Evolutionary conservation across 2,113 vertebrate genomes (phyloP).

Genomic region (Brienomyrus brachyistius): DNA sequence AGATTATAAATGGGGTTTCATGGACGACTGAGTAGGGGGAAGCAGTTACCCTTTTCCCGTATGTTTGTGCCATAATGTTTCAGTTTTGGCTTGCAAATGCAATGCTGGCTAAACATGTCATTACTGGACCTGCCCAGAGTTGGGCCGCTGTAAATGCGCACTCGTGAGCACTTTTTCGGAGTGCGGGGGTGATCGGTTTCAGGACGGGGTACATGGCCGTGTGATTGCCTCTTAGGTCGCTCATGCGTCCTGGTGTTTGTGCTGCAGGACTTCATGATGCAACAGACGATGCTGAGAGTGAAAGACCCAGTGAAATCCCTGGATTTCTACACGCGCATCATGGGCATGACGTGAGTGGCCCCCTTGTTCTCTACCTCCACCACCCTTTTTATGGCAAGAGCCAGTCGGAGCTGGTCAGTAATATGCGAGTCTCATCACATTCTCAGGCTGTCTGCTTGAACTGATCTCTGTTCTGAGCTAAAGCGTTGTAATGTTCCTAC

Average conservation of each 20-base stretch:
- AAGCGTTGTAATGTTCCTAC: not conserved
- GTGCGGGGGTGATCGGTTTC: not conserved
- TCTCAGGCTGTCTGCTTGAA: not conserved
- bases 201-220: not conserved
- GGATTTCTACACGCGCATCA: slow-evolving; percentile 93
- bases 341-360: slow-evolving; percentile 94
- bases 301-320: slow-evolving; percentile 93
- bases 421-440: not conserved
- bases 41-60: too few species aligned
- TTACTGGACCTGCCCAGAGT: not conserved
- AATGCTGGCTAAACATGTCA: not conserved
- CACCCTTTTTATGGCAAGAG: not conserved
- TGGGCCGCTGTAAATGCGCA: not conserved
- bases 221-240: not conserved
- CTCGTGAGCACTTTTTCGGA: not conserved
- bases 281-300: slow-evolving; percentile 94
- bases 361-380: not conserved
- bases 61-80: not conserved
- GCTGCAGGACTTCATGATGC: slow-evolving; percentile 84
- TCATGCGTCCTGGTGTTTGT: not conserved
- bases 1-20: too few species aligned
- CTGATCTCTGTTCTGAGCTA: not conserved
- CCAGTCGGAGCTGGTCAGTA: not conserved
- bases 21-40: too few species aligned
- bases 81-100: not conserved